phyloP scores from a whole-genome alignment of 1,140 invertebrate genomes.

The Chionoecetes opilio region DNA sequence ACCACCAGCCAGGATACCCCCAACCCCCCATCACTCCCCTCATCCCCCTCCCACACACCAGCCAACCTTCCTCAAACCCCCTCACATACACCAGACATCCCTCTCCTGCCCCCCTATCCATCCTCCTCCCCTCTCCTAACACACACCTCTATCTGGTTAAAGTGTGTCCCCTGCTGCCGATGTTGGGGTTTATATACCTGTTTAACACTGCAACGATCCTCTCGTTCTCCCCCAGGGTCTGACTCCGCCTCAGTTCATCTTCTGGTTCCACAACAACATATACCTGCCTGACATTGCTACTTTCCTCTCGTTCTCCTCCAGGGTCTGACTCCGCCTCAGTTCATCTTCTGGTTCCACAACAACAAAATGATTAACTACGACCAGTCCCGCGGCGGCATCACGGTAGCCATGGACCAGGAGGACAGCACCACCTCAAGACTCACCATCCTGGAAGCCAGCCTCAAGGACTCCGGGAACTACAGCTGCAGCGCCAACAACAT shows the following conservation, averaged over 20 bases:
- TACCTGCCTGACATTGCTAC: neutral
- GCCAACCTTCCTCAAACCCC: neutral
- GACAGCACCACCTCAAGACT: slow-evolving; percentile 63
- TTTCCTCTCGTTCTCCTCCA: slow-evolving; percentile 42
- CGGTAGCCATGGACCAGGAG: slow-evolving; percentile 83
- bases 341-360: slow-evolving; percentile 82
- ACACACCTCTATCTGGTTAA: too few species aligned
- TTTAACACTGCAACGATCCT: neutral
- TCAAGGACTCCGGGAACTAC: slow-evolving; percentile 88
- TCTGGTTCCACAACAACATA: slow-evolving; percentile 82
- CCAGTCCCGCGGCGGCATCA: slow-evolving; percentile 78
- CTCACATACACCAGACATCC: neutral
- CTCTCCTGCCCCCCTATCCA: neutral
- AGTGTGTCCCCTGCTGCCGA: neutral
- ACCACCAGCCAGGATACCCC: too few species aligned
- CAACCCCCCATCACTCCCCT: neutral
- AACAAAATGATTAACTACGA: slow-evolving; percentile 83
- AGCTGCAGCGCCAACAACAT: slow-evolving; percentile 92
- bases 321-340: slow-evolving; percentile 81
- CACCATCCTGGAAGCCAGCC: slow-evolving; percentile 79
- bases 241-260: slow-evolving; percentile 82
- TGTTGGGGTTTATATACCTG: neutral
- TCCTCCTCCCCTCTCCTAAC: neutral
- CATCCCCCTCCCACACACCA: too few species aligned
- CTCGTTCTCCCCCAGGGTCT: slow-evolving; percentile 78